Conservation (phyloP, 2,113 vertebrate genomes). For the Typhlomys cinereus region DNA sequence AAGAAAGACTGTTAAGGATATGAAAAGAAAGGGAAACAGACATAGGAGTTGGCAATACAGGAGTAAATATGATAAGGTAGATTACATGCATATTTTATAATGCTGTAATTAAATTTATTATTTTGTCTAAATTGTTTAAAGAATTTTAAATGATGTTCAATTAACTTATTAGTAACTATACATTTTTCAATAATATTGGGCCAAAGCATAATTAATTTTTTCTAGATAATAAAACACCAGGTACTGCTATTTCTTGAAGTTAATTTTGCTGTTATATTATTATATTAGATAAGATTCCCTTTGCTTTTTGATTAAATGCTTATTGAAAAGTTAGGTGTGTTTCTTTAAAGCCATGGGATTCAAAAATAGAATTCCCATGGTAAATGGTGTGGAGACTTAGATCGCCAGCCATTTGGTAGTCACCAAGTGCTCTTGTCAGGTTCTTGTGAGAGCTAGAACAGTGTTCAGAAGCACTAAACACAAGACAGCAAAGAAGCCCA, state of each 20-base stretch:
- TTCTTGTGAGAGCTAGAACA: neutral
- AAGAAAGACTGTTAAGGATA: neutral
- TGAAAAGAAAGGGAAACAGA: neutral
- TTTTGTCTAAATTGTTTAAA: neutral
- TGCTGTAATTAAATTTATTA: neutral
- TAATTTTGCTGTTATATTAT: neutral
- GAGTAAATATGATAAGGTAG: neutral
- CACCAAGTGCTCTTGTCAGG: neutral
- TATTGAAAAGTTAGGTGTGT: neutral
- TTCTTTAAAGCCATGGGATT: neutral
- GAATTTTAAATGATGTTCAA: neutral
- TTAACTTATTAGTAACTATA: neutral
- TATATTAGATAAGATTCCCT: neutral
- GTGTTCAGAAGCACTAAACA: neutral
- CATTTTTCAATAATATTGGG: neutral
- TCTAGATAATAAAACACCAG: neutral
- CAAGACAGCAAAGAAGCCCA: neutral
- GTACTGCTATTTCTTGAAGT: neutral
- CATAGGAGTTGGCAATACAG: neutral
- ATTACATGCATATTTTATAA: neutral
- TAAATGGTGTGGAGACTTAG: constrained; percentile 22
- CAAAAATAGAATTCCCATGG: neutral
- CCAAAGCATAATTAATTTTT: neutral
- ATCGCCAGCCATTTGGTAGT: neutral
- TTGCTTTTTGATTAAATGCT: neutral